A percentile compares a stretch with the other conserved stretches of the same genome.
Conservation (phyloP, 2,113 vertebrate species). For the Carlito syrichta region DNA sequence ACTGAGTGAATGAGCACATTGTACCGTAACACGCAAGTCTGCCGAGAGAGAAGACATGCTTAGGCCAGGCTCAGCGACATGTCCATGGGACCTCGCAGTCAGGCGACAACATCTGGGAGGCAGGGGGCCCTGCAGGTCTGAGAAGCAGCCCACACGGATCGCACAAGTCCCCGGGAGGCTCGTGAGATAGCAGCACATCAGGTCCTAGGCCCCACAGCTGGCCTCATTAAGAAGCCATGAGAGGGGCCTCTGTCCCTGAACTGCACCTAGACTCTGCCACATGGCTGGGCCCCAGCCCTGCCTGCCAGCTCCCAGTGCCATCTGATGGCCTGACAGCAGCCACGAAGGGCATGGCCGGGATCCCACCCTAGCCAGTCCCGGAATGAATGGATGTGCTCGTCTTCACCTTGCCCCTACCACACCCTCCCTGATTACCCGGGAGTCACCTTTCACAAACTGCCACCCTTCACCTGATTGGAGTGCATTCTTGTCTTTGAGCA, state of each 20-base stretch:
- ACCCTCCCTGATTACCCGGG: neutral
- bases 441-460: neutral
- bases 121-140: neutral
- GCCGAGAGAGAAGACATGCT: neutral
- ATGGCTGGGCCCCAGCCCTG: neutral
- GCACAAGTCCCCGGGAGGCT: neutral
- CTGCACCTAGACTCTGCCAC: neutral
- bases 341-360: neutral
- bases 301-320: neutral
- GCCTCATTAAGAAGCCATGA: neutral
- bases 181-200: neutral
- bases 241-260: neutral
- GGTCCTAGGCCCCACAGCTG: neutral
- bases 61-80: neutral
- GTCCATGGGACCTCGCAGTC: neutral
- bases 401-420: neutral
- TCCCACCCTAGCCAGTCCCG: neutral
- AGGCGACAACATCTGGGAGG: fast-evolving
- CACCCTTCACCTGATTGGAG: neutral
- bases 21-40: fast-evolving
- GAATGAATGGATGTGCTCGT: fast-evolving
- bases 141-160: neutral
- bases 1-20: neutral
- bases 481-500: fast-evolving
- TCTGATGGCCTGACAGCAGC: neutral